A percentile compares a stretch with the other conserved stretches of the same genome.
These are phyloP conservation scores for Alces alces DNA, from an alignment of 2,113 vertebrate species.

Conservation along the genomic window DNA sequence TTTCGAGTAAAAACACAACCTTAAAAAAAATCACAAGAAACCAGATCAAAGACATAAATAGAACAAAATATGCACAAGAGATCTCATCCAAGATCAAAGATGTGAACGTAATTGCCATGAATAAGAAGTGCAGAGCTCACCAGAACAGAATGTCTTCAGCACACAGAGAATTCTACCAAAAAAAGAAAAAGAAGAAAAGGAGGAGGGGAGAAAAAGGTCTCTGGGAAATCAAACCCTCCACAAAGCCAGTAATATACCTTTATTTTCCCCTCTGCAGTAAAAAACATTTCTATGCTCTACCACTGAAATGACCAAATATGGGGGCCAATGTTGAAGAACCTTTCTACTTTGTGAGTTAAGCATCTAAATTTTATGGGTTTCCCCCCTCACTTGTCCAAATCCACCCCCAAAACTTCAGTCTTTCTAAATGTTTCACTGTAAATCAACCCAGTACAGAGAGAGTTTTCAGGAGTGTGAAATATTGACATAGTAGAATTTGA, in stretches of 20 bases:
- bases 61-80: slow-evolving; percentile 86
- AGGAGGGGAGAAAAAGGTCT: neutral
- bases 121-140: slow-evolving; percentile 75
- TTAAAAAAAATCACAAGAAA: slow-evolving; percentile 74
- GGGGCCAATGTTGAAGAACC: neutral
- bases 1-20: slow-evolving; percentile 76
- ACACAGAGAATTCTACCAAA: slow-evolving; percentile 68
- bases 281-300: neutral
- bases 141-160: slow-evolving; percentile 75
- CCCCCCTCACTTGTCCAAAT: neutral
- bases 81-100: slow-evolving; percentile 84
- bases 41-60: slow-evolving; percentile 85
- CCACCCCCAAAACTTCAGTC: neutral
- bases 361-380: neutral
- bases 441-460: slow-evolving; percentile 3
- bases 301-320: neutral
- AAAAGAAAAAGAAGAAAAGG: neutral
- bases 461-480: slow-evolving; percentile 60
- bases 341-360: neutral
- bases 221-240: slow-evolving; percentile 45
- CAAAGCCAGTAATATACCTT: slow-evolving; percentile 64
- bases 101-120: slow-evolving; percentile 79
- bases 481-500: slow-evolving; percentile 23
- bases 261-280: slow-evolving; percentile 48
- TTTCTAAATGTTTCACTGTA: slow-evolving; percentile 18